Evolutionary conservation across 1,140 invertebrate species (phyloP), one percentile per base, ranked within the genome.

Genomic region (Araneus ventricosus): DNA sequence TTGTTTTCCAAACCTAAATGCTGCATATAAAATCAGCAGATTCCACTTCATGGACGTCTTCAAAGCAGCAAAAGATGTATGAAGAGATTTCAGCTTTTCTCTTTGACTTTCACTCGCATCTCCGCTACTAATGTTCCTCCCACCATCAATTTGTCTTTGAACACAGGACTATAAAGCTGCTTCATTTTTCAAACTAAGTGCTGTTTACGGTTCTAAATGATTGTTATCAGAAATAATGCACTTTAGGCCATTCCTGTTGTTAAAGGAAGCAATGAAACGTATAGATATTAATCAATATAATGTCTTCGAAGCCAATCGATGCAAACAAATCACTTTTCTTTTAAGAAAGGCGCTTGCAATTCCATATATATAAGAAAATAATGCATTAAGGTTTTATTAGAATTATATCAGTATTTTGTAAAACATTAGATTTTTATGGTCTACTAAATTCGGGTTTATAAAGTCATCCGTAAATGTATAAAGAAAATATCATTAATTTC

Each of bases 121-220:
- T n/a, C n/a, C 24, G n/a, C 22, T 63, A 63, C 59, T 63, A n/a
- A 63, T 63, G 59, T n/a, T 63, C 20, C 59, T 63, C 20, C 59
- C 6, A 63, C 22, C 17, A 52, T n/a, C 45, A 27, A 85, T 85
- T 57, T 85, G 37, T 85, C 82, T 85, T 27, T 7, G 14, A 85
- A 45, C 39, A 52, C 24, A 0, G 14, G 41, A 85, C 39, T n/a
- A 8, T 85, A 57, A 57, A 45, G 41, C 45, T 20, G 27, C 82
- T 14, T 30, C 82, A 85, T 85, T 85, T 85, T 85, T 85, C 82
- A 85, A 27, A 41, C 82, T 52, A 85, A 85, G 45, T 52, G 82
- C 39, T 85, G 82, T 85, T 85, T 85, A 85, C 39, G 41, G 82
- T 52, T 45, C 82, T 22, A n/a, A 85, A 85, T n/a, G 82, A 85